Evolutionary conservation across 1,140 invertebrate genomes (phyloP), one percentile per base, ranked within the genome.

Genomic region (Drosophila pectinifera): DNA sequence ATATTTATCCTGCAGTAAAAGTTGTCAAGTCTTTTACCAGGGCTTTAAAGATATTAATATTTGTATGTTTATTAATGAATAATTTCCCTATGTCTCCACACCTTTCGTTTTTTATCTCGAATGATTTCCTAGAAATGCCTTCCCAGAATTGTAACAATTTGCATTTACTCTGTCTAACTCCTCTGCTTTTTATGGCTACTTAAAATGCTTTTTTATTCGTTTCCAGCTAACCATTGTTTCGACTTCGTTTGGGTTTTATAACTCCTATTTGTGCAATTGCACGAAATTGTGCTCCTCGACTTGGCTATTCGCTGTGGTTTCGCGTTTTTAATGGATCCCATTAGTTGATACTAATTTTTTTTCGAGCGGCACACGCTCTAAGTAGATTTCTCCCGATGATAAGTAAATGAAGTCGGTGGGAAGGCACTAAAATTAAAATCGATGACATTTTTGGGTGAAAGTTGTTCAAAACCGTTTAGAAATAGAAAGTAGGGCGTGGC

Each of bases 401-500:
- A 79, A 72, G 62, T 65, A 82, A 88, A 62, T 63, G 67, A 68
- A 49, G 14, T 22, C 48, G 53, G 39, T 20, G 45, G 45, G 61
- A 38, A 53, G 45, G 11, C 36, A 69, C 14, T 56, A 53, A 80
- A 80, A 73, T 38, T 42, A 31, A 64, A 83, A 73, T 77, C 75
- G 46, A 88, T 86, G 83, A 86, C 79, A 86, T 54, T 86, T 86
- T 88, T 63, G 59, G 79, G 83, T 80, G 83, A 88, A 88, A 88
- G 83, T 88, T 82, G 70, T 42, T 54, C 54, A 65, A 78, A 72
- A 64, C 48, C 70, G 56, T 83, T 88, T 88, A 88, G 79, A 83
- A 77, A 84, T 84, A 88, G 84, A 88, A 88, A 88, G 84, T 88
- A 73, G 84, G 84, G 84, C 84, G 84, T 77, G 82, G 16, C 54